Evolutionary conservation across 2,113 vertebrate species (phyloP), one percentile per base, ranked within the genome.

Genomic region (Austrofundulus limnaeus): DNA sequence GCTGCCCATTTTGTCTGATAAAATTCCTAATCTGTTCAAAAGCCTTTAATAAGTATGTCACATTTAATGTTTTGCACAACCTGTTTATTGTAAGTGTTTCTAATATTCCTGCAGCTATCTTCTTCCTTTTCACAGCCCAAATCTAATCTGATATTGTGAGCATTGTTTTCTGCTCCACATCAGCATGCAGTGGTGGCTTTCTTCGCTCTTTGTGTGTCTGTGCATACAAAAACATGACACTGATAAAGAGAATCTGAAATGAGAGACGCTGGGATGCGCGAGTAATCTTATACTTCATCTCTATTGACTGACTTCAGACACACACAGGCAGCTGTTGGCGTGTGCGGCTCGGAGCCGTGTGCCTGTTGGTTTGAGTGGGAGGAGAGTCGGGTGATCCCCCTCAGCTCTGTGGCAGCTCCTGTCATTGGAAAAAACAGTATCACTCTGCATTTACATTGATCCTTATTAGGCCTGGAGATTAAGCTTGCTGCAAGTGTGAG

Each of bases 391-490:
- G 76, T 85, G 81, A 87, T 89, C 83, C 85, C n/a, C 84, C 80
- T 87, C 76, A 77, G 64, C 81, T 72, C 21, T 21, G 70, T 76
- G 81, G 72, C 78, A 81, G 74, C 71, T 74, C 76, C 72, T 77
- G 83, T 81, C 85, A 81, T 75, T 78, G 84, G 73, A 78, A 78
- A 75, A 82, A 86, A 85, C 87, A 78, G 75, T 86, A 87, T 88
- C 85, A 81, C 77, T 84, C 77, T 82, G 77, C 80, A 90, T 90
- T 88, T 88, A 88, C 87, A 90, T 88, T 90, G 87, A 90, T 88
- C 88, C 87, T 81, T 85, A 87, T 90, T 90, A 90, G 81, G 75
- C 71, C 70, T 72, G 77, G 81, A 86, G 85, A 88, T 90, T 86
- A 88, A 83, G 80, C 62, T 53, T 70, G 51, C 43, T 43, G 65